Base-by-base conservation (phyloP, 2,888 invertebrate genomes). In the Sturmia bella region DNA sequence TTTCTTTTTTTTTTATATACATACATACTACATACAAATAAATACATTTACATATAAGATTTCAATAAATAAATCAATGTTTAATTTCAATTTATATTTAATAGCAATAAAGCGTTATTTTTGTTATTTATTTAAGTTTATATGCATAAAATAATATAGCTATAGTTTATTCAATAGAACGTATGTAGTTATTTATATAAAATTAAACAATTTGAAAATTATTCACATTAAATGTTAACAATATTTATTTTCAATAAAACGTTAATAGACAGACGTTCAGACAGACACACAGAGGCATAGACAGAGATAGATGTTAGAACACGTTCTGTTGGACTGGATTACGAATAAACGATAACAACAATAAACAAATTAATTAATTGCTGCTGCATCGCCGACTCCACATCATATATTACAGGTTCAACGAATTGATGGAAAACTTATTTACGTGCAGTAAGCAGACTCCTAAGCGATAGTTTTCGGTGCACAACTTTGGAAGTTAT, bases 181-280 rank as follows among this genome's bases (percentile, higher is more conserved):
- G 32, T 54, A 64, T 37, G n/a, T 61, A n/a, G n/a, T n/a, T n/a
- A n/a, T n/a, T n/a, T n/a, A 41, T 37, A 52, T 37, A 48, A 19
- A 45, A 24, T 63, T 24, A 37, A 45, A 43, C 27, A 48, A 2
- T 74, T 57, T 57, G 21, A 37, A 70, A 64, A 70, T 64, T 59
- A 59, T 72, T 21, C 59, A 72, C 72, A 78, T 52, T 66, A 19
- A 77, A 27, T 41, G 64, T 57, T 21, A 66, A 66, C 32, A 72
- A 70, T 70, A 70, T 52, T 39, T 78, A 48, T 50, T 39, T 59
- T 9, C 50, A 61, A 43, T 56, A 48, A 74, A 74, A 66, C 74
- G 56, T 74, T 56, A 45, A 39, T 56, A 56, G 24, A 64, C 56
- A 48, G 48, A 78, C 56, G 45, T 52, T 68, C 45, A 61, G 52